Evolutionary conservation across 2,113 vertebrate genomes (phyloP), one percentile per base, ranked within the genome.

Genomic region (Bungarus multicinctus): DNA sequence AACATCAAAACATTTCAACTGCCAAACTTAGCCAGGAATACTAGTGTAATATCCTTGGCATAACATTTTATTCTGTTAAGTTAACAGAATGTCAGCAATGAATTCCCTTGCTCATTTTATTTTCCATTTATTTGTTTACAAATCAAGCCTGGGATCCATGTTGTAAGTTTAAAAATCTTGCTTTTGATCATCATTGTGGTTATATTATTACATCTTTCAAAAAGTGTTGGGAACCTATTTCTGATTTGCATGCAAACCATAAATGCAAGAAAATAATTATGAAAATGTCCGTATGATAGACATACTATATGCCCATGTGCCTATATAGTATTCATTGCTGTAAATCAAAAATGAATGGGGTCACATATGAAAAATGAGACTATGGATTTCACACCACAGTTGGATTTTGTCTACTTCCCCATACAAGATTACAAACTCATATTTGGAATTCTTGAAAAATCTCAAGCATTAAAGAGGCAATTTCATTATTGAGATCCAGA

Each of bases 151-250:
- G 58, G 53, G 53, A 60, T 53, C 57, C 9, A 58, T 22, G 22
- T 39, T 53, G 11, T 43, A 90, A 85, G 5, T 58, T 91, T 92
- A 57, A 27, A 52, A 94, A 64, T 27, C 4, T 85, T 89, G 54
- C 50, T 92, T 93, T 34, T 89, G 94, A 93, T 93, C 34, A 18
- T 3, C 74, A 39, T 92, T 87, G 34, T 93, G 94, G 39, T 45
- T 22, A 8, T 94, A 91, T 91, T 93, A 7, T 55, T 39, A n/a
- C 18, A 27, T 86, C 11, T 81, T 81, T 47, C 93, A 95, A 94
- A 94, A 91, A 50, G 25, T 94, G 94, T 93, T 97, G 96, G 95
- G 95, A 96, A 90, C 85, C 90, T 93, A 92, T 92, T 94, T 96
- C 92, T 95, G 93, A 94, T 94, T 96, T 96, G 50, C 87, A 88